Conservation (phyloP, 1,140 invertebrate species). For the Micrasema minimum region DNA sequence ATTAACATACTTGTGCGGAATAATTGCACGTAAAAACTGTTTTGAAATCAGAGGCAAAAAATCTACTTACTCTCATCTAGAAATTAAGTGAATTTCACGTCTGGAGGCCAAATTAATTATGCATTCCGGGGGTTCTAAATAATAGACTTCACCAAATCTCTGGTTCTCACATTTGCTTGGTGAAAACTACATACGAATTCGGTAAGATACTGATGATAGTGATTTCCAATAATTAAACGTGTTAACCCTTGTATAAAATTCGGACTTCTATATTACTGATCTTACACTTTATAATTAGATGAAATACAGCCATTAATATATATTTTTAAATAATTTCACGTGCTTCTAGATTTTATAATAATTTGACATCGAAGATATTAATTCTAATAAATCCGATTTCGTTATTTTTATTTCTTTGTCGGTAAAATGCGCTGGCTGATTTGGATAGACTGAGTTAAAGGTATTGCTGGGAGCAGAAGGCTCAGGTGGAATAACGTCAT, state of each 20-base stretch:
- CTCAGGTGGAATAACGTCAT: too few species aligned
- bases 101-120: conserved; percentile 1
- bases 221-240: not conserved
- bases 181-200: too few species aligned
- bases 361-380: too few species aligned
- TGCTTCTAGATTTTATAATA: too few species aligned
- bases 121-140: conserved; percentile 5
- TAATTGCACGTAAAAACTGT: not conserved
- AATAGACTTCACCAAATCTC: not conserved
- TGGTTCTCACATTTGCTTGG: too few species aligned
- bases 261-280: not conserved
- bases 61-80: not conserved
- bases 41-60: not conserved
- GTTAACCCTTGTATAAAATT: not conserved
- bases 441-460: too few species aligned
- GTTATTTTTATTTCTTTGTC: too few species aligned
- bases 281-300: not conserved
- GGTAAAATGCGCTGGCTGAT: too few species aligned
- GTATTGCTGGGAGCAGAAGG: too few species aligned
- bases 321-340: too few species aligned
- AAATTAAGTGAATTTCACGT: not conserved
- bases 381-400: too few species aligned
- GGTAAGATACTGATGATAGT: too few species aligned
- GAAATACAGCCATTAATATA: not conserved
- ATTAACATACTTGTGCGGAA: not conserved